Conservation (phyloP, 2,797 vertebrate genomes). For the Mus spretus region DNA sequence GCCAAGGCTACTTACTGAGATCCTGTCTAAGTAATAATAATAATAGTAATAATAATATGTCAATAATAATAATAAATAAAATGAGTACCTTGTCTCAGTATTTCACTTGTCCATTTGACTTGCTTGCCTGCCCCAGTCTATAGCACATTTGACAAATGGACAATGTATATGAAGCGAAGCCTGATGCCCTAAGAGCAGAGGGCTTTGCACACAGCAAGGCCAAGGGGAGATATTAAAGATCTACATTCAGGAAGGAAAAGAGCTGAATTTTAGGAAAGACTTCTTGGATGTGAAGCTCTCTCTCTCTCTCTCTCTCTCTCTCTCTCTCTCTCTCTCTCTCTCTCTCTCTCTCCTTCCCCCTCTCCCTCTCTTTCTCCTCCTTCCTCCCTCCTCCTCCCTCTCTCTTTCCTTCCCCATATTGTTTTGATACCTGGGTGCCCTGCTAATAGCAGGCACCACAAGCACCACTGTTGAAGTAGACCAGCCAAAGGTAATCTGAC, state of each 20-base stretch:
- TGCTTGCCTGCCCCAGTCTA: background rate
- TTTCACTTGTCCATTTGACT: slow-evolving; percentile 13
- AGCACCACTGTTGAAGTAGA: background rate
- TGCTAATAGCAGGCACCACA: background rate
- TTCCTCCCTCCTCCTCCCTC: no score
- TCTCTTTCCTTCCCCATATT: no score
- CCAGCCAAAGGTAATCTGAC: background rate
- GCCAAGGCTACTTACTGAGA: background rate
- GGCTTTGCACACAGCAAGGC: background rate
- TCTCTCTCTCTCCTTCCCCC: background rate
- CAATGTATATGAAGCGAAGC: background rate
- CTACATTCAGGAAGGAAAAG: background rate
- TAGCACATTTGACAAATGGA: background rate
- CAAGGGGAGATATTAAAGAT: background rate
- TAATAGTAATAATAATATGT: background rate
- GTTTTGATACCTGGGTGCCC: background rate
- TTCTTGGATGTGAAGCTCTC: background rate
- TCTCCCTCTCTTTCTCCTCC: no score
- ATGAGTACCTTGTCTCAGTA: background rate
- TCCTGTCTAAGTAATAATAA: background rate
- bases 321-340: background rate
- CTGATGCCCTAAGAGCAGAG: background rate
- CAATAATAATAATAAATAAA: background rate
- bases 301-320: background rate
- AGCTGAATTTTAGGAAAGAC: background rate